Evolutionary conservation across 2,888 invertebrate genomes (phyloP).

Genomic region (Luperina testacea): DNA sequence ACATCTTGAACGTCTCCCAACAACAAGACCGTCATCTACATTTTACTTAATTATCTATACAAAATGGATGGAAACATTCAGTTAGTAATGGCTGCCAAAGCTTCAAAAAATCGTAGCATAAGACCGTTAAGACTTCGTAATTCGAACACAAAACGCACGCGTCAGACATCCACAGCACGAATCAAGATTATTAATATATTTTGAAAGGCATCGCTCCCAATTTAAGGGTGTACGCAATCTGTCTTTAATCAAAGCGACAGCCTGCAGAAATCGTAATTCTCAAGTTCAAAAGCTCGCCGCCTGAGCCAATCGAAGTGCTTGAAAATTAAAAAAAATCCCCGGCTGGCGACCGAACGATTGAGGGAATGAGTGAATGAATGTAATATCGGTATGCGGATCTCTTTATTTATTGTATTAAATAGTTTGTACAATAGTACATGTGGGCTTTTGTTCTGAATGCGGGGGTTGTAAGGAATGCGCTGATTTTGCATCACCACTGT

Average conservation of each 20-base stretch:
- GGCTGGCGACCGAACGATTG: constrained; percentile 79
- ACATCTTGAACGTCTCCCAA: background rate
- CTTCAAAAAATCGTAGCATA: background rate
- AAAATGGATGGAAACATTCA: background rate
- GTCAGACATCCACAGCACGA: constrained; percentile 61
- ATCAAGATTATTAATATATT: constrained; percentile 67
- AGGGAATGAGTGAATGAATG: constrained; percentile 79
- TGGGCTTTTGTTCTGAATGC: constrained; percentile 78
- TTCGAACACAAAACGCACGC: constrained; percentile 60
- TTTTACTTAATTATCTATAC: background rate
- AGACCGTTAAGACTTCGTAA: constrained; percentile 41
- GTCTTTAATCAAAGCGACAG: constrained; percentile 68
- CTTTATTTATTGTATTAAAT: constrained; percentile 84
- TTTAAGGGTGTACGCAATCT: constrained; percentile 69
- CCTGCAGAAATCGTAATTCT: constrained; percentile 72
- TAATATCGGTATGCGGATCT: constrained; percentile 87
- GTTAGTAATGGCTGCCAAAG: background rate
- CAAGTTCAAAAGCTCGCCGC: constrained; percentile 83
- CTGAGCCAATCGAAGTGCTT: constrained; percentile 86
- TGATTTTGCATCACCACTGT: constrained; percentile 60
- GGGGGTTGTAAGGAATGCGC: constrained; percentile 79
- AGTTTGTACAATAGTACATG: constrained; percentile 80
- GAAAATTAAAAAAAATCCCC: constrained; percentile 73
- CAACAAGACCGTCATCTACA: background rate
- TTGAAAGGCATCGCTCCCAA: constrained; percentile 66